Percentiles rank a stretch among this genome's conserved stretches.
These are phyloP conservation scores for Anguilla marmorata DNA, from an alignment of 2,797 vertebrate genomes.

Conservation along the genomic window DNA sequence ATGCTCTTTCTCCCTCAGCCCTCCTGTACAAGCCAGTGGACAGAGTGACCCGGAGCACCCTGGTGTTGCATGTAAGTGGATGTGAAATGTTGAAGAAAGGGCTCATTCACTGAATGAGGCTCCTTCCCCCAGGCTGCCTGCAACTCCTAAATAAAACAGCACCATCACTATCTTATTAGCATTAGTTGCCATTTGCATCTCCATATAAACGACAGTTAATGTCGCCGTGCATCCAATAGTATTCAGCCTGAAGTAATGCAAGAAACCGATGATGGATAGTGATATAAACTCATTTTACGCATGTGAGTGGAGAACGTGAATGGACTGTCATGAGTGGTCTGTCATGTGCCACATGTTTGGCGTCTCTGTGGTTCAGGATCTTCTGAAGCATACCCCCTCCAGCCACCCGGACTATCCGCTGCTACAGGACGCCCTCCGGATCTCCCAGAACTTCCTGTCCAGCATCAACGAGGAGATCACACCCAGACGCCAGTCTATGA, in stretches of 20 bases:
- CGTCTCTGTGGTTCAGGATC: conserved; percentile 72
- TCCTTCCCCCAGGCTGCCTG: background rate
- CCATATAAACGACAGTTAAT: background rate
- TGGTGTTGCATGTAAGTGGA: conserved; percentile 93
- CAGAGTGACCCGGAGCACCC: conserved; percentile 92
- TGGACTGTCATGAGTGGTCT: background rate
- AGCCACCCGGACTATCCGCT: conserved; percentile 89
- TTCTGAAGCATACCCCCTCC: conserved; percentile 93
- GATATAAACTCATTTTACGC: background rate
- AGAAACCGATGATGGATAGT: background rate
- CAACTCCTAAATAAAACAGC: background rate
- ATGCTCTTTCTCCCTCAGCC: conserved; percentile 67
- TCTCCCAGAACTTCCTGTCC: conserved; percentile 98
- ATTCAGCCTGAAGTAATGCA: background rate
- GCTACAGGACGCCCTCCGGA: conserved; percentile 91
- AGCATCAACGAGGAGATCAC: conserved; percentile 98
- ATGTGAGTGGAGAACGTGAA: background rate
- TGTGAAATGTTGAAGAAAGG: background rate
- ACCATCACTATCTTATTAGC: background rate
- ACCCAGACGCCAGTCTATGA: conserved; percentile 91
- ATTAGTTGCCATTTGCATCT: background rate
- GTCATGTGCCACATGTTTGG: conserved; percentile 27
- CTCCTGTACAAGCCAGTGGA: conserved; percentile 97
- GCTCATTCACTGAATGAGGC: background rate
- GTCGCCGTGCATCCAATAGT: background rate